Evolutionary conservation across 2,797 vertebrate genomes (phyloP), one percentile per base, ranked within the genome.

Genomic region (Coregonus ussuriensis): DNA sequence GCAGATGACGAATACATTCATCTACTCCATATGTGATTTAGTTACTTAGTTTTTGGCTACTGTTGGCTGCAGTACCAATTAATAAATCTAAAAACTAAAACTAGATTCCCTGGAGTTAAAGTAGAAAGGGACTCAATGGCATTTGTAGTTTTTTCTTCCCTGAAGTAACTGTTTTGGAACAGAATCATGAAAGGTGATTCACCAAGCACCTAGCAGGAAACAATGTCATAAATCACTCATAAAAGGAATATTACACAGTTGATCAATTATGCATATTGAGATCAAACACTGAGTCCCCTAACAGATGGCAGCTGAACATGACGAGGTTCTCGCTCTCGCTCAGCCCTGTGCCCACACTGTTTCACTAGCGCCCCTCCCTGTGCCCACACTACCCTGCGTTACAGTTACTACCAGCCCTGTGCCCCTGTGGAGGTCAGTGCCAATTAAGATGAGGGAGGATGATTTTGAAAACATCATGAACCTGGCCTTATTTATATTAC

Each of bases 211-310:
- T 63, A 68, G 80, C 73, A 78, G 77, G 74, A 80, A 77, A 81
- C 74, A 1, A 71, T 33, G 25, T 25, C 33, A 82, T 53, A 75
- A 79, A 87, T 85, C 72, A 83, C 66, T 79, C 53, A 74, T 83
- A 81, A 81, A 82, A 80, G 52, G 16, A 74, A 35, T 59, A 54
- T 84, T 85, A 76, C 68, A 73, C 51, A 25, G 71, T 69, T 59
- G 67, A 82, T 88, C 68, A 87, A 84, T 81, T 79, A 85, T 87
- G 73, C 78, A 85, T n/a, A 74, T 52, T 29, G 77, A 87, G 80
- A 91, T 89, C 81, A 90, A 89, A 86, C 79, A 82, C 78, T 70
- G 41, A 78, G 72, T 37, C 14, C 41, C 56, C 13, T 71, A 67
- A 13, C 86, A 86, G 80, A 86, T 85, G 81, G 75, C 72, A 67